These are phyloP conservation scores for Metallyticus violacea DNA, from an alignment of 2,888 invertebrate species.

Conservation along the genomic window DNA sequence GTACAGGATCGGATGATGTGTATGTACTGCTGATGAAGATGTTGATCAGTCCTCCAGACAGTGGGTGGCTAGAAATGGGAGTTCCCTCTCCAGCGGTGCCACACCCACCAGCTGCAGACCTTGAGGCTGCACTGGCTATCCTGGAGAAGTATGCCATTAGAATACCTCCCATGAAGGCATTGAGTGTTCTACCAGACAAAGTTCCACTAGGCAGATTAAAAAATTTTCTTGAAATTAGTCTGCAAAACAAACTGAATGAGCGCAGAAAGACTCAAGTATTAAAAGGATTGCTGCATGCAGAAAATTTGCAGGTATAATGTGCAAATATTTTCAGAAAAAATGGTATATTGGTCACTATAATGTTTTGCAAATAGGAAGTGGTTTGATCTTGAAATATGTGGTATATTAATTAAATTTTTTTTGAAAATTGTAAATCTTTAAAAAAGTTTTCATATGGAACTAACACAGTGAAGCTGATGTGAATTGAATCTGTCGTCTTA, in stretches of 20 bases:
- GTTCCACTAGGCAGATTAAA: conserved; percentile 75
- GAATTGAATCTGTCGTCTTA: no score
- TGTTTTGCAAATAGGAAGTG: no score
- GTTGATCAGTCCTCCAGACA: conserved; percentile 50
- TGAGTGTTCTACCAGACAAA: conserved; percentile 76
- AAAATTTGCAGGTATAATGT: conserved; percentile 68
- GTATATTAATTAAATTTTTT: no score
- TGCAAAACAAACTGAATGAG: conserved; percentile 70
- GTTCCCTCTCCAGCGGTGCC: conserved; percentile 53
- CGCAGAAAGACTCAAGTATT: conserved; percentile 74
- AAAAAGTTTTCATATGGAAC: no score
- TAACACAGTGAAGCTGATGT: no score
- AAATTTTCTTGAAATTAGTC: conserved; percentile 73
- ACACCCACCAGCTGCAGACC: conserved; percentile 57
- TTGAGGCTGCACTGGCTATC: conserved; percentile 74
- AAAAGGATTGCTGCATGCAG: conserved; percentile 79
- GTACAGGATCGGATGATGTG: conserved; percentile 46
- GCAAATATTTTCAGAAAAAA: no score
- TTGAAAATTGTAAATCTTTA: no score
- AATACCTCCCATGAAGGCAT: conserved; percentile 77
- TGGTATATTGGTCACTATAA: no score
- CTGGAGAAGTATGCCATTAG: conserved; percentile 80
- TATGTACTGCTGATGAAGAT: conserved; percentile 57
- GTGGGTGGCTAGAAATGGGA: conserved; percentile 43
- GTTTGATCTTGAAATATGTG: no score